phyloP scores from a whole-genome alignment of 2,113 vertebrate species.

The Hemichromis elongatus region DNA sequence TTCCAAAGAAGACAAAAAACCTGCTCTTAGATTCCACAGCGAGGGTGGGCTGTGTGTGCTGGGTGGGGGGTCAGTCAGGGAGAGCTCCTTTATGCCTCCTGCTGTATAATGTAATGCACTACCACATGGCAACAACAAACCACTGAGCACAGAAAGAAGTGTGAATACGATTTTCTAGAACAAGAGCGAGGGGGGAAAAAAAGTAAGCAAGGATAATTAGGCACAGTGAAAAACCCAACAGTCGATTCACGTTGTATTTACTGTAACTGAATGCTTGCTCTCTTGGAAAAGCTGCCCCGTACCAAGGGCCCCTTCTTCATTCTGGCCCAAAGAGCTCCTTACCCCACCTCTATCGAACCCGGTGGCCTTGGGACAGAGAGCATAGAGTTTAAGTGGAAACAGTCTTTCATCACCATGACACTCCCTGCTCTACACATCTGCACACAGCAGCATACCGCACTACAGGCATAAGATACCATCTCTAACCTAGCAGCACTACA shows the following conservation, averaged over 20 bases:
- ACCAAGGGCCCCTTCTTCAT: slow-evolving; percentile 40
- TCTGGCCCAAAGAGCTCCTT: slow-evolving; percentile 42
- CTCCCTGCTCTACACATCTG: slow-evolving; percentile 45
- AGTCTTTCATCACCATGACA: slow-evolving; percentile 59
- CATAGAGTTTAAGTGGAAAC: slow-evolving; percentile 64
- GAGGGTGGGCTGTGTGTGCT: slow-evolving; percentile 10
- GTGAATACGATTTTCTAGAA: neutral
- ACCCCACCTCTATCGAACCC: slow-evolving; percentile 58
- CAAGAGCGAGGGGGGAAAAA: neutral
- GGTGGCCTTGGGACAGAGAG: slow-evolving; percentile 61
- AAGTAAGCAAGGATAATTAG: neutral
- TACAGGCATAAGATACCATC: neutral
- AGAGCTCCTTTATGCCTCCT: slow-evolving; percentile 49
- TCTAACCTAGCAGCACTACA: neutral
- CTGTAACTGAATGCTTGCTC: slow-evolving; percentile 26
- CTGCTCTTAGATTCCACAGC: slow-evolving; percentile 62
- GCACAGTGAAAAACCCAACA: neutral
- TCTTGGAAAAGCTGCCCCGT: slow-evolving; percentile 30
- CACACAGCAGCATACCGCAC: slow-evolving; percentile 43
- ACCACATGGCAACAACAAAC: neutral
- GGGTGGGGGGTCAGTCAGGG: neutral
- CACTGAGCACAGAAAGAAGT: neutral
- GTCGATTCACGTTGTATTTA: neutral
- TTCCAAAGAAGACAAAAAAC: slow-evolving; percentile 44
- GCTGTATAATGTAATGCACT: slow-evolving; percentile 44